These are phyloP conservation scores for Mylabris sibirica DNA, from an alignment of 2,888 invertebrate genomes.

Conservation along the genomic window DNA sequence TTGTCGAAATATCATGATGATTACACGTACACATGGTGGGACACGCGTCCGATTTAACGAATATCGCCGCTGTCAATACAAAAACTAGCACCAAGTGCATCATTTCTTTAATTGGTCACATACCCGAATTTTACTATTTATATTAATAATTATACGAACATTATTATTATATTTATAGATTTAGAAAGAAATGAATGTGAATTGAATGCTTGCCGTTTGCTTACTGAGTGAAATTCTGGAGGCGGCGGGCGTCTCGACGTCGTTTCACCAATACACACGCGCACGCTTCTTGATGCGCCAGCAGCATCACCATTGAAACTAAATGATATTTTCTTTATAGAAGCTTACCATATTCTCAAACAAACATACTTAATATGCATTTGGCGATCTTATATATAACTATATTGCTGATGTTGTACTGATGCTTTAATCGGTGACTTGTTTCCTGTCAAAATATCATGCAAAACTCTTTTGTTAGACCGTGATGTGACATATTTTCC, in stretches of 20 bases:
- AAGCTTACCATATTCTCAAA: slow-evolving; percentile 21
- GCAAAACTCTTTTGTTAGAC: no score
- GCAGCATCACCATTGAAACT: slow-evolving; percentile 25
- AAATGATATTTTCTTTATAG: slow-evolving; percentile 34
- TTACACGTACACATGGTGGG: slow-evolving; percentile 53
- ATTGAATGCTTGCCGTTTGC: slow-evolving; percentile 21
- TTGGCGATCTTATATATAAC: slow-evolving; percentile 25
- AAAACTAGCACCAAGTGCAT: slow-evolving; percentile 53
- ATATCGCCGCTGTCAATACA: slow-evolving; percentile 49
- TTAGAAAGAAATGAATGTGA: not conserved
- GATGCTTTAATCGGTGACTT: not conserved
- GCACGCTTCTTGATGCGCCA: slow-evolving; percentile 32
- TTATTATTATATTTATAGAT: no score
- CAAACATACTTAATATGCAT: slow-evolving; percentile 32
- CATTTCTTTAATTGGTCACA: slow-evolving; percentile 48
- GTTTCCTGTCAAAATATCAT: no score
- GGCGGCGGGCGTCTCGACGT: slow-evolving; percentile 32
- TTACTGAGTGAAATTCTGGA: slow-evolving; percentile 25
- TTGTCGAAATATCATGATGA: slow-evolving; percentile 40
- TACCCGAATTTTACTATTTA: slow-evolving; percentile 27
- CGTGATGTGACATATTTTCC: no score
- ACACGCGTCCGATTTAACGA: slow-evolving; percentile 48
- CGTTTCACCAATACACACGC: slow-evolving; percentile 23
- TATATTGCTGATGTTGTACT: slow-evolving; percentile 19
- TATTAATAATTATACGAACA: no score